These are phyloP conservation scores for Oryzias celebensis DNA, from an alignment of 2,113 vertebrate genomes.

Conservation along the genomic window DNA sequence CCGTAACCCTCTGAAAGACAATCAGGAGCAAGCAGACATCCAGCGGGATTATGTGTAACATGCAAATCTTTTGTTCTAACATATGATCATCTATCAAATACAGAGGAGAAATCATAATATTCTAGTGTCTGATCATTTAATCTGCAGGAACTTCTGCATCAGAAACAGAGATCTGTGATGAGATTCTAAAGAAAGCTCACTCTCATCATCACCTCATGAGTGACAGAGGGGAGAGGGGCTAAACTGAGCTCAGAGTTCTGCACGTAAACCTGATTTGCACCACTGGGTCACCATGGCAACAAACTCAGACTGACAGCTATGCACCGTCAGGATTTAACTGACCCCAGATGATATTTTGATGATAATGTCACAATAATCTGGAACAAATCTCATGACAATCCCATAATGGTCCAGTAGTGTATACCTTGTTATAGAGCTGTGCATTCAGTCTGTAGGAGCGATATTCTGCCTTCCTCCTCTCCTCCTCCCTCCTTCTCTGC, in stretches of 20 bases:
- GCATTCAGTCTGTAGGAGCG: constrained; percentile 83
- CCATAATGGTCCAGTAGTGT: too few relatives aligned
- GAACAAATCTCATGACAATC: too few relatives aligned
- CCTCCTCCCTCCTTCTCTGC: constrained; percentile 81
- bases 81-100: not conserved
- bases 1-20: constrained; percentile 73
- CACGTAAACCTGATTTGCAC: too few relatives aligned
- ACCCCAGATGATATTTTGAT: too few relatives aligned
- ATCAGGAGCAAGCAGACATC: not conserved
- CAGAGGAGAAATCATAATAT: not conserved
- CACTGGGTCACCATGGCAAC: too few relatives aligned
- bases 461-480: constrained; percentile 82
- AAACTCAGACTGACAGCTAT: too few relatives aligned
- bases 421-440: constrained; percentile 84
- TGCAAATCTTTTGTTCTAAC: not conserved
- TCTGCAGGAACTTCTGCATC: not conserved
- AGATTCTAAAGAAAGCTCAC: not conserved
- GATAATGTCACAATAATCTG: too few relatives aligned
- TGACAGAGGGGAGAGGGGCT: too few relatives aligned
- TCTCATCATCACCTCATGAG: too few relatives aligned
- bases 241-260: too few relatives aligned
- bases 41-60: not conserved
- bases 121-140: too few relatives aligned
- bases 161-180: not conserved
- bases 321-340: too few relatives aligned